Percentiles rank a stretch among this genome's conserved stretches.
These are phyloP conservation scores for Diorhabda carinulata DNA, from an alignment of 1,140 invertebrate species.

Conservation along the genomic window DNA sequence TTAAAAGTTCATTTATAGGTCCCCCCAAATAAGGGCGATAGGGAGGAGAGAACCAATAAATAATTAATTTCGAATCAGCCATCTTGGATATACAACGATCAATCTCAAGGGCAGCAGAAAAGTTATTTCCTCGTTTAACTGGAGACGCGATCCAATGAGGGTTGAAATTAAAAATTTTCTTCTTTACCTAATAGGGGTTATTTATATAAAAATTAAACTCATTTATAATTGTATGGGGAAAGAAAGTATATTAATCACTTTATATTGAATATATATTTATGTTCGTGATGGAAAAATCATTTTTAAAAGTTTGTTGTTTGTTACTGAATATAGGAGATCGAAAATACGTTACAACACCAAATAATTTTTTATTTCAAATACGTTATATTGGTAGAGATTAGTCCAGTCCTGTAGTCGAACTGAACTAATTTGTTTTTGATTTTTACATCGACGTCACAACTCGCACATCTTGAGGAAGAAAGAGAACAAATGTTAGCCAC, in stretches of 20 bases:
- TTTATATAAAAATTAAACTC: constrained; percentile 3
- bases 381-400: no score
- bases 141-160: constrained; percentile 1
- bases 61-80: constrained; percentile 2
- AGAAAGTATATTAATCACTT: neutral
- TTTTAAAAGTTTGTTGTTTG: no score
- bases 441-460: neutral
- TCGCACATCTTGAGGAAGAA: neutral
- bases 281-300: no score
- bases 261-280: neutral
- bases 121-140: constrained; percentile 2
- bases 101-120: constrained; percentile 1
- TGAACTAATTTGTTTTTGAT: constrained; percentile 3
- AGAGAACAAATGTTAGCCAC: neutral
- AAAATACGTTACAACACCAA: no score
- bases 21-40: constrained; percentile 1
- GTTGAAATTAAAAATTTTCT: constrained; percentile 3
- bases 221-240: constrained; percentile 2
- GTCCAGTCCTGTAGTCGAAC: neutral
- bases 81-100: constrained; percentile 2
- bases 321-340: no score
- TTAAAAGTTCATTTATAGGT: constrained; percentile 3
- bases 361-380: no score
- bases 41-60: constrained; percentile 2
- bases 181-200: neutral